Evolutionary conservation across 1,140 invertebrate genomes (phyloP).

Genomic region (Riptortus pedestris): DNA sequence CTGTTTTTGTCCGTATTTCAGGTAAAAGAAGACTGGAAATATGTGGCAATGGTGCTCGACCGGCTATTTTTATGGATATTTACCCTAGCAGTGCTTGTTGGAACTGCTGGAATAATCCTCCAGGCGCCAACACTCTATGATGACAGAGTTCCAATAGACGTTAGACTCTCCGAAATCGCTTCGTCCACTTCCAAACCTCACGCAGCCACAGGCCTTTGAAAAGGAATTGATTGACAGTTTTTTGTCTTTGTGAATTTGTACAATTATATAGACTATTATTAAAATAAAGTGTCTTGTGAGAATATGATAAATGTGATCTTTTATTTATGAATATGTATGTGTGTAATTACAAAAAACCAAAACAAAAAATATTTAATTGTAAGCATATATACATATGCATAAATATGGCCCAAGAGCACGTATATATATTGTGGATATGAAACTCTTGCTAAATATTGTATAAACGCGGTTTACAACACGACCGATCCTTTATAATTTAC

Average conservation of each 20-base stretch:
- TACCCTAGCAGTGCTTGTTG: slow-evolving; percentile 84
- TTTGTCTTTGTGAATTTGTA: not conserved
- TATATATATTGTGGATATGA: too few relatives aligned
- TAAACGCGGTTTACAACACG: too few relatives aligned
- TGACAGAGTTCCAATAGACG: slow-evolving; percentile 79
- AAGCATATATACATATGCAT: too few relatives aligned
- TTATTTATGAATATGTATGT: too few relatives aligned
- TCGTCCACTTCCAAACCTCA: slow-evolving; percentile 65
- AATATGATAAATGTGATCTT: too few relatives aligned
- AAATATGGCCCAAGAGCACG: too few relatives aligned
- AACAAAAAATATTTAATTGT: too few relatives aligned
- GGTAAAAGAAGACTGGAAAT: slow-evolving; percentile 97
- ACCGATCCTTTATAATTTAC: too few relatives aligned
- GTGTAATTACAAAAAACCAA: too few relatives aligned
- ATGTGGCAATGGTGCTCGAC: slow-evolving; percentile 96
- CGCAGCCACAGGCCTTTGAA: slow-evolving; percentile 24
- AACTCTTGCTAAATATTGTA: too few relatives aligned
- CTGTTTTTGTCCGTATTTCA: slow-evolving; percentile 35
- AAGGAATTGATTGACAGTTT: not conserved
- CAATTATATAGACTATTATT: too few relatives aligned
- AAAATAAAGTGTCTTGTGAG: too few relatives aligned
- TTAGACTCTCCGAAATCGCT: slow-evolving; percentile 68
- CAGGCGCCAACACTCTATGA: slow-evolving; percentile 87
- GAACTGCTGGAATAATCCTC: slow-evolving; percentile 84
- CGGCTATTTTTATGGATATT: slow-evolving; percentile 94